Conservation (phyloP, 2,888 invertebrate genomes). For the Palloptera scutellata region DNA sequence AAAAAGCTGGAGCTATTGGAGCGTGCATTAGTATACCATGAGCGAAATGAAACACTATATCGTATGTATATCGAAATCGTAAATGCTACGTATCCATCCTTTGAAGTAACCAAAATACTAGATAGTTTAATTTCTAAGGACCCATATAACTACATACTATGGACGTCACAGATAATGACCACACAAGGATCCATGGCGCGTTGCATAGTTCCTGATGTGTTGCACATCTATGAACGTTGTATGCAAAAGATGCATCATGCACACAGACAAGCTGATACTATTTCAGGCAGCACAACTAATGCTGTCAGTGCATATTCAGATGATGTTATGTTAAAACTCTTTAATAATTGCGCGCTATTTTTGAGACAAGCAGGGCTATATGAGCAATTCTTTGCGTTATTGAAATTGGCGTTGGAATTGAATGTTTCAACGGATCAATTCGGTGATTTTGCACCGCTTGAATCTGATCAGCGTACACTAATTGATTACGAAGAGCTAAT, state of each 20-base stretch:
- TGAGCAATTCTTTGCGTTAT: slow-evolving; percentile 78
- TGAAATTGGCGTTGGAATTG: slow-evolving; percentile 74
- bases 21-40: slow-evolving; percentile 69
- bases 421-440: slow-evolving; percentile 68
- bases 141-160: slow-evolving; percentile 57
- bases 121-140: slow-evolving; percentile 51
- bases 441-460: slow-evolving; percentile 51
- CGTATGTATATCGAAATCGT: slow-evolving; percentile 58
- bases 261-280: slow-evolving; percentile 23
- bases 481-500: slow-evolving; percentile 72
- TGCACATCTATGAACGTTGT: slow-evolving; percentile 67
- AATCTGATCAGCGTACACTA: slow-evolving; percentile 54
- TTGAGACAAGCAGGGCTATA: slow-evolving; percentile 76
- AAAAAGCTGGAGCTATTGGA: slow-evolving; percentile 72
- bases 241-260: slow-evolving; percentile 61
- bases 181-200: slow-evolving; percentile 69
- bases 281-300: background rate
- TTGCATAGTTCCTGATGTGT: slow-evolving; percentile 69
- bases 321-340: slow-evolving; percentile 65
- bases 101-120: slow-evolving; percentile 66
- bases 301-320: slow-evolving; percentile 39
- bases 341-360: slow-evolving; percentile 66
- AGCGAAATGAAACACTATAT: slow-evolving; percentile 66
- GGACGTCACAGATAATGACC: slow-evolving; percentile 60
- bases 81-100: slow-evolving; percentile 68